Conservation (phyloP, 2,797 vertebrate species). For the Cuniculus paca region DNA sequence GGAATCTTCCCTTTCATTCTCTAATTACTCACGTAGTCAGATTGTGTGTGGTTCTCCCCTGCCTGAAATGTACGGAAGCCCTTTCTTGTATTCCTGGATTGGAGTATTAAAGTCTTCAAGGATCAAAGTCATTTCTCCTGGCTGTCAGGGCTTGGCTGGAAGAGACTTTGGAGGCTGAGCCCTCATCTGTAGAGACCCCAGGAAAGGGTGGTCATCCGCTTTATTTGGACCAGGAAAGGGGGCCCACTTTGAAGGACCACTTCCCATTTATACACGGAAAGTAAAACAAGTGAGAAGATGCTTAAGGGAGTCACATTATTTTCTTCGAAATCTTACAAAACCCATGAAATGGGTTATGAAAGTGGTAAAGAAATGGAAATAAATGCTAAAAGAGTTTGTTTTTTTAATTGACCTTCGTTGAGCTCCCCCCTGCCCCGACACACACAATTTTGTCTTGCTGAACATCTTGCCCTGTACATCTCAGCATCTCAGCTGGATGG, state of each 20-base stretch:
- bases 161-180: background rate
- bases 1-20: background rate
- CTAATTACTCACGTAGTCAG: background rate
- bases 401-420: background rate
- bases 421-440: too few relatives aligned
- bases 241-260: background rate
- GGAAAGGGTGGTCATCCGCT: background rate
- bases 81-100: slow-evolving; percentile 28
- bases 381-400: background rate
- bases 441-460: slow-evolving; percentile 45
- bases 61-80: background rate
- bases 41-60: background rate
- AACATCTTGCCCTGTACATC: background rate
- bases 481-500: background rate
- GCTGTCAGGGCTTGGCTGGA: background rate
- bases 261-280: background rate
- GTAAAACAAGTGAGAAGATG: background rate
- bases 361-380: background rate
- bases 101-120: slow-evolving; percentile 42
- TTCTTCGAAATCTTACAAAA: slow-evolving; percentile 27
- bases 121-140: slow-evolving; percentile 57
- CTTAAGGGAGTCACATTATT: background rate
- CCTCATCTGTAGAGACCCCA: background rate
- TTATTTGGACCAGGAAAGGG: background rate
- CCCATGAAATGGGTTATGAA: background rate